Evolutionary conservation across 1,140 invertebrate species (phyloP), one percentile per base, ranked within the genome.

Genomic region (Adoxophyes honmai): DNA sequence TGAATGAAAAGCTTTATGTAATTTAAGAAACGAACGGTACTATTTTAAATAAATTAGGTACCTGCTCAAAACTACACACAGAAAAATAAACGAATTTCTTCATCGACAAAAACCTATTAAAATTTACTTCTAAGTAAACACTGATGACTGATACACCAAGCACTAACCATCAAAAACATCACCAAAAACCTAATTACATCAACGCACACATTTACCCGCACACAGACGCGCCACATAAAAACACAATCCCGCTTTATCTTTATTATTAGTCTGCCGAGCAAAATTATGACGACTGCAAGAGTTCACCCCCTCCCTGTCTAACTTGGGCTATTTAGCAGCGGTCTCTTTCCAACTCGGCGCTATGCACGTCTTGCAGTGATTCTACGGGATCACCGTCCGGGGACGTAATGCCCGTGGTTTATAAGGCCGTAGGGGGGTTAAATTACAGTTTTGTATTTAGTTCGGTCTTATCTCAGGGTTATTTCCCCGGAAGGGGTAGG

Each of bases 241-340:
- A 21, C 62, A 62, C 68, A 58, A 67, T 57, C 66, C 64, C 42
- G 61, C 64, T 77, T 79, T 81, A 79, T 81, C 79, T 82, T 74
- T 82, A 79, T 79, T 82, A 79, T 82, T 78, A 80, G 75, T 79
- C 78, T 78, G 71, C 73, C 61, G 64, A 64, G 68, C 69, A 66
- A 84, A 84, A 78, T 84, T 84, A 84, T 84, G 81, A 84, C 78
- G 75, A 84, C 81, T 84, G 81, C 81, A 81, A 78, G 73, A 68
- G 69, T 64, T 66, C 36, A 53, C 15, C 11, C 39, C 39, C 11
- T 62, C 69, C 37, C 64, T 34, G 34, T 70, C 71, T n/a, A 36
- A 55, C 65, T 16, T 55, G 4, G 37, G 28, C 56, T 16, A 9
- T 6, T n/a, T 33, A n/a, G 55, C 34, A 21, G 6, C 57, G n/a